Base-by-base conservation (phyloP, 2,888 invertebrate species). In the Cremastinae sp. region DNA sequence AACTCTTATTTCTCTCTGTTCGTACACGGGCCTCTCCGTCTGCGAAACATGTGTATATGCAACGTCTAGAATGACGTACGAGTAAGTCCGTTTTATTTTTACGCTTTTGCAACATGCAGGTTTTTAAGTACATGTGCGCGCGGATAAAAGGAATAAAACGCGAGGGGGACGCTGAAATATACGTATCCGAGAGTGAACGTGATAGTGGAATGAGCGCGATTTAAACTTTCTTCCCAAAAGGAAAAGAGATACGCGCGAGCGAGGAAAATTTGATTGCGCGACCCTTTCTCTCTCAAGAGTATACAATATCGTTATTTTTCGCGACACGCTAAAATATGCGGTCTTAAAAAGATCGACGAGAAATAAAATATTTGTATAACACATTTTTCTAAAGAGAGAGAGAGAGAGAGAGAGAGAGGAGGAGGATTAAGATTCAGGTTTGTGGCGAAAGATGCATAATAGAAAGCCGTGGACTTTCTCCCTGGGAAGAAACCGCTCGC, bases 401-500 rank as follows among this genome's bases (percentile, higher is more conserved):
- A 9, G 41, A 9, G 8, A 2, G 41, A 12, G 10, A 2, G 41
- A 41, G 41, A 41, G 10, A n/a, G n/a, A n/a, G n/a, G n/a, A n/a
- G n/a, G n/a, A n/a, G n/a, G n/a, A n/a, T n/a, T 41, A n/a, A 41
- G 8, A 28, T 3, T 28, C 9, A 56, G 58, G 20, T 71, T n/a
- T 64, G 72, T 51, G 64, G 72, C 72, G 68, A 41, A 38, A 43
- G 72, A 72, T 77, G 65, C 70, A 51, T 66, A n/a, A n/a, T n/a
- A 73, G 77, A 77, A 77, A 77, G 77, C 72, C 77, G 61, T 70
- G 54, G 59, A 77, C 77, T 77, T 77, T 77, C 77, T 74, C 77
- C 74, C 0, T 10, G 34, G 65, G 74, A 47, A 16, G 47, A 53
- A 51, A 28, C 53, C 34, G 28, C 18, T 20, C 64, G 34, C 38